Conservation (phyloP, 2,113 vertebrate genomes). For the Merops nubicus region DNA sequence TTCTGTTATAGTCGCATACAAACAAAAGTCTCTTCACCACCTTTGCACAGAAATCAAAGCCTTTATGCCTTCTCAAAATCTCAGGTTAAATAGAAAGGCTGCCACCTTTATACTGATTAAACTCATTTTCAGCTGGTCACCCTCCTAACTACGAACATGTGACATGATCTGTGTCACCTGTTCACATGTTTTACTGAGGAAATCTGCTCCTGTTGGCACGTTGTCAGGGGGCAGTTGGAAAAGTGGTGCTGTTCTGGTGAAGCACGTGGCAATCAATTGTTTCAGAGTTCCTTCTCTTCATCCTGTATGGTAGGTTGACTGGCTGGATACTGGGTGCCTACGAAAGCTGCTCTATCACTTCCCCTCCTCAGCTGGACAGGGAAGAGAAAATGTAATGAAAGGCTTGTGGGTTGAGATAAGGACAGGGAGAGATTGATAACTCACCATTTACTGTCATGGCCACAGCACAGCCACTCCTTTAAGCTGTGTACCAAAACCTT, state of each 20-base stretch:
- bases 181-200: neutral
- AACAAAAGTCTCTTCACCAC: accelerated
- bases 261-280: accelerated
- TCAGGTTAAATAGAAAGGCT: accelerated
- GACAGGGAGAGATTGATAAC: neutral
- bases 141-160: neutral
- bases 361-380: neutral
- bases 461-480: neutral
- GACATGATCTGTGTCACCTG: constrained; percentile 34
- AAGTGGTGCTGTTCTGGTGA: neutral
- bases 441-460: accelerated
- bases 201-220: neutral
- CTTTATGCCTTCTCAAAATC: accelerated
- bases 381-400: neutral
- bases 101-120: neutral
- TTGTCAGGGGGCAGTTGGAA: neutral
- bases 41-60: accelerated
- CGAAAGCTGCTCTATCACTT: neutral
- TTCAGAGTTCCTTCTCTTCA: neutral
- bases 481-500: neutral
- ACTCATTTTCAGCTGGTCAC: neutral
- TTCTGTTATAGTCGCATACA: neutral
- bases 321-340: neutral
- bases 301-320: neutral
- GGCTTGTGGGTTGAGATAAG: accelerated